Evolutionary conservation across 2,888 invertebrate genomes (phyloP).

Genomic region (Hirtodrosophila alboralis): DNA sequence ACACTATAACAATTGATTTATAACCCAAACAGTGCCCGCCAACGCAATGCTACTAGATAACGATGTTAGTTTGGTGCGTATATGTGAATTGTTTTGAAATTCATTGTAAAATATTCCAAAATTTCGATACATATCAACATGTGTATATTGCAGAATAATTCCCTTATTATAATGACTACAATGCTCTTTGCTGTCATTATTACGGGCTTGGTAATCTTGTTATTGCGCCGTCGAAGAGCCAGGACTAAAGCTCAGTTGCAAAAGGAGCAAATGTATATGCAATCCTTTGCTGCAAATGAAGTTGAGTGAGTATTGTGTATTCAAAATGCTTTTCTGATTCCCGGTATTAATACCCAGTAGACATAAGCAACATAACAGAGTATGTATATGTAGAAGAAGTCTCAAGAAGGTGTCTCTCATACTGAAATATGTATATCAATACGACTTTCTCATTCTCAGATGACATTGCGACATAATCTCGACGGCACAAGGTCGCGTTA

Average conservation of each 20-base stretch:
- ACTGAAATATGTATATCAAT: too few species aligned
- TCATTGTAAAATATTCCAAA: too few species aligned
- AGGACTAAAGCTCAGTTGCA: constrained; percentile 52
- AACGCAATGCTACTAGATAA: constrained; percentile 35
- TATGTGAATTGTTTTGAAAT: neutral
- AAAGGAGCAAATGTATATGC: constrained; percentile 63
- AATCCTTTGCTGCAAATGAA: constrained; percentile 49
- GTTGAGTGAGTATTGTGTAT: constrained; percentile 55
- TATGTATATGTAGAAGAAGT: too few species aligned
- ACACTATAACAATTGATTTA: neutral
- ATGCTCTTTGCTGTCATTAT: constrained; percentile 52
- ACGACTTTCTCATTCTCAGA: too few species aligned
- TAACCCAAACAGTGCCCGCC: constrained; percentile 50
- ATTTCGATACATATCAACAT: too few species aligned
- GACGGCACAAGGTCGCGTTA: too few species aligned
- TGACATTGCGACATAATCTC: too few species aligned
- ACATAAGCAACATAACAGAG: too few species aligned
- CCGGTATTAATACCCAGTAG: too few species aligned
- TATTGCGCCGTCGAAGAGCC: constrained; percentile 46
- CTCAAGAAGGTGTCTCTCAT: too few species aligned
- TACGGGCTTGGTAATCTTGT: constrained; percentile 28
- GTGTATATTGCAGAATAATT: constrained; percentile 59
- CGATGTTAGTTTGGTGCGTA: constrained; percentile 49
- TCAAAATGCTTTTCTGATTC: too few species aligned
- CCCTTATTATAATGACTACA: constrained; percentile 54